phyloP scores from a whole-genome alignment of 2,113 vertebrate species.

The Halichoeres trimaculatus region DNA sequence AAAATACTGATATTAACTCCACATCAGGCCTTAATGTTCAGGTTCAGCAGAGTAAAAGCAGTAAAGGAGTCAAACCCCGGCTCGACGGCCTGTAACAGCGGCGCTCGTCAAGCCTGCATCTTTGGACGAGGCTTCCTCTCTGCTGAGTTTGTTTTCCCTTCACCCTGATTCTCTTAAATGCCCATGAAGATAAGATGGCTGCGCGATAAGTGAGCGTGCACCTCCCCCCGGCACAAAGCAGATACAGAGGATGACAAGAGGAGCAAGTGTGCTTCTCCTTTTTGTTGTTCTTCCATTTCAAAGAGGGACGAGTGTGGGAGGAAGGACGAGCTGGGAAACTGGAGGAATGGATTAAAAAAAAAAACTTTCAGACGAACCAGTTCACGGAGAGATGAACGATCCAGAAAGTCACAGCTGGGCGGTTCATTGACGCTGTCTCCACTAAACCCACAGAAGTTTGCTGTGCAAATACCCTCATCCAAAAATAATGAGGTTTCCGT shows the following conservation, averaged over 20 bases:
- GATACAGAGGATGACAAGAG: slow-evolving; percentile 58
- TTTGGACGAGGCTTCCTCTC: slow-evolving; percentile 61
- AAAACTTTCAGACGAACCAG: slow-evolving; percentile 31
- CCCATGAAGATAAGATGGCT: slow-evolving; percentile 81
- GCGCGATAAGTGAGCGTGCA: slow-evolving; percentile 63
- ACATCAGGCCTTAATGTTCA: no score
- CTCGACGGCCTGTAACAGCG: slow-evolving; percentile 2
- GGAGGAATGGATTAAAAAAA: slow-evolving; percentile 14
- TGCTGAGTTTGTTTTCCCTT: slow-evolving; percentile 65
- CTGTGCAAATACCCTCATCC: slow-evolving; percentile 28
- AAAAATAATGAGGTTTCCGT: slow-evolving; percentile 47
- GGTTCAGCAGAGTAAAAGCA: neutral
- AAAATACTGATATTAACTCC: no score
- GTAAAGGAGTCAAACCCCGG: neutral
- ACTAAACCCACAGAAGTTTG: slow-evolving; percentile 18
- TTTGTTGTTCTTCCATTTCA: slow-evolving; percentile 52
- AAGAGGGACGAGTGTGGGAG: slow-evolving; percentile 33
- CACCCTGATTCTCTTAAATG: slow-evolving; percentile 78
- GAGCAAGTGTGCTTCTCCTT: slow-evolving; percentile 52
- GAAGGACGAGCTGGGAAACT: slow-evolving; percentile 3
- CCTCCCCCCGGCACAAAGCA: slow-evolving; percentile 44
- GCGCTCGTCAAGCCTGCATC: slow-evolving; percentile 62
- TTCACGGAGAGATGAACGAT: slow-evolving; percentile 48
- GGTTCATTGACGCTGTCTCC: slow-evolving; percentile 14
- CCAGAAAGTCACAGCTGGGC: neutral